A percentile compares a stretch with the other conserved stretches of the same genome.
Evolutionary conservation across 2,113 vertebrate genomes (phyloP).

Genomic region (Propithecus coquereli): DNA sequence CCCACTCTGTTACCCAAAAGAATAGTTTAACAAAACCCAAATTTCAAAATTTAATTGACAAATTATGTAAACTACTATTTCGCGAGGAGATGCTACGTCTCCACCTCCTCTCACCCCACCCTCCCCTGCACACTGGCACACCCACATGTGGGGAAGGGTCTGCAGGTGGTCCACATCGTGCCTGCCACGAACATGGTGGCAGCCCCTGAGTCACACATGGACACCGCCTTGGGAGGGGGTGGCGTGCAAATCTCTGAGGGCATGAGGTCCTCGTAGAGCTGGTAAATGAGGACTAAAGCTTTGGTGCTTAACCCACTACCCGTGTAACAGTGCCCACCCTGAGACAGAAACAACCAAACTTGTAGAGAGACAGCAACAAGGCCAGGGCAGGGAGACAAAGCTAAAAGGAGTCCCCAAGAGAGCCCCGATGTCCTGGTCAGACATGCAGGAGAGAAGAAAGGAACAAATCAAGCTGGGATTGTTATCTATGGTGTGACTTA

Average conservation of each 20-base stretch:
- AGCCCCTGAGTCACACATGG: not conserved
- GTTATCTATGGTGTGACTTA: not conserved
- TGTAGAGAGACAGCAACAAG: too few relatives aligned
- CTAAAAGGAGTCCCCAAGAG: not conserved
- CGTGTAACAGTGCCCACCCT: not conserved
- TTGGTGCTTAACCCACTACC: not conserved
- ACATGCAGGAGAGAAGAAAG: not conserved
- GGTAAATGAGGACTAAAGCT: not conserved
- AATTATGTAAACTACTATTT: not conserved
- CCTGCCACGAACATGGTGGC: not conserved
- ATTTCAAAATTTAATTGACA: not conserved
- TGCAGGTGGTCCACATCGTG: not conserved
- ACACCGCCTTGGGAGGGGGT: not conserved
- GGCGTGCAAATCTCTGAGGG: not conserved
- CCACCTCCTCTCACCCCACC: fast-evolving
- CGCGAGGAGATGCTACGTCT: too few relatives aligned
- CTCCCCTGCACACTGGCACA: not conserved
- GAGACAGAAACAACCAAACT: not conserved
- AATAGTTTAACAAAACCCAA: not conserved
- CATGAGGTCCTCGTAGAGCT: not conserved
- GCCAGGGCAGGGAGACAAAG: too few relatives aligned
- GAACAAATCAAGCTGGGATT: not conserved
- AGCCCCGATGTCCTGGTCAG: not conserved
- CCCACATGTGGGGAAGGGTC: not conserved
- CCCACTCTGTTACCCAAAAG: not conserved